phyloP scores from a whole-genome alignment of 2,797 vertebrate genomes.

The Girardinus metallicus region DNA sequence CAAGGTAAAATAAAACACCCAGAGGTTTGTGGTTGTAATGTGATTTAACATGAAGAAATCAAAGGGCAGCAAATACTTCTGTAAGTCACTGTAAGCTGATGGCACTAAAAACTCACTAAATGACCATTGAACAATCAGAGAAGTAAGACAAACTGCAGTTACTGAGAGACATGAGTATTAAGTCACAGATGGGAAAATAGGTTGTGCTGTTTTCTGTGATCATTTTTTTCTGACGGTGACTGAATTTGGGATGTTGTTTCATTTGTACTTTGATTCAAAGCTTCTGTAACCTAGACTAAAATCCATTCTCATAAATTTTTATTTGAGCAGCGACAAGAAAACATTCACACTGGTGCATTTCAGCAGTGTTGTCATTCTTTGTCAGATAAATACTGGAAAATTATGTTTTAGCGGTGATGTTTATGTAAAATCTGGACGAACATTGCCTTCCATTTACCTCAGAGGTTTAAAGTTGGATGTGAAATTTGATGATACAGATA shows the following conservation, averaged over 20 bases:
- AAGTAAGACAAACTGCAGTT: background rate
- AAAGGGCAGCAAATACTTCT: background rate
- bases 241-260: background rate
- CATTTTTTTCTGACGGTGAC: background rate
- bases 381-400: constrained; percentile 9
- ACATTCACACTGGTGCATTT: background rate
- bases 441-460: constrained; percentile 17
- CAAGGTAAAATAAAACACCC: background rate
- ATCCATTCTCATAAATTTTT: background rate
- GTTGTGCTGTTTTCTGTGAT: background rate
- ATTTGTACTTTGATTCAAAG: background rate
- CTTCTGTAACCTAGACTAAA: background rate
- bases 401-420: constrained; percentile 26
- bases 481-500: background rate
- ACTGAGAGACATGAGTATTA: background rate
- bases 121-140: background rate
- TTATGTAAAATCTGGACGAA: constrained; percentile 50
- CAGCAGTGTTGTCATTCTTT: constrained; percentile 7
- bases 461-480: background rate
- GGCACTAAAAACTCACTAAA: background rate
- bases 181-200: background rate
- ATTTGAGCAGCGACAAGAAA: constrained; percentile 4
- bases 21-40: background rate
- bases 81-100: background rate
- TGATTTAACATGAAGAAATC: background rate